Evolutionary conservation across 2,888 invertebrate genomes (phyloP).

Genomic region (Tetheella fluctuosa): DNA sequence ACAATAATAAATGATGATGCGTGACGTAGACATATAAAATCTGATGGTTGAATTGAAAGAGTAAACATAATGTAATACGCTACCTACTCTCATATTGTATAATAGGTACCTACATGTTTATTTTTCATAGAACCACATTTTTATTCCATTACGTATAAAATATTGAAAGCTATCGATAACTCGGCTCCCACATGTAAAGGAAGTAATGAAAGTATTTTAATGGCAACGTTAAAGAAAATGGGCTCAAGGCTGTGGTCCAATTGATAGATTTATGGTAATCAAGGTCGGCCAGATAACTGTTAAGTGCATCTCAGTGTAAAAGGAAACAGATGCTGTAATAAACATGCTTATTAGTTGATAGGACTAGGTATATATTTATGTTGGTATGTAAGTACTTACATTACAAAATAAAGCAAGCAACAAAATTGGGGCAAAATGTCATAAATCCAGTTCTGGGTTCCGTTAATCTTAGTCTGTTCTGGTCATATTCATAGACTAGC

Average conservation of each 20-base stretch:
- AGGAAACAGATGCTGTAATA: constrained; percentile 43
- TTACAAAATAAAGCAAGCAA: no score
- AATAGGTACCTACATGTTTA: no score
- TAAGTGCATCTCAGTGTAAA: constrained; percentile 50
- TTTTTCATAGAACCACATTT: constrained; percentile 5
- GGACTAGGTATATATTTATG: not conserved
- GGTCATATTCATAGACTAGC: no score
- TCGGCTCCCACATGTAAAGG: constrained; percentile 58
- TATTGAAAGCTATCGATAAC: constrained; percentile 37
- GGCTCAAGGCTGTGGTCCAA: constrained; percentile 63
- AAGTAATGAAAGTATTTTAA: constrained; percentile 68
- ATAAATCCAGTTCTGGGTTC: no score
- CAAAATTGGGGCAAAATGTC: no score
- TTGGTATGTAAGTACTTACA: no score
- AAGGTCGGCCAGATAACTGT: constrained; percentile 54
- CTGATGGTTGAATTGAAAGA: no score
- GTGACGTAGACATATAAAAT: no score
- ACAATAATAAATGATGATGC: no score
- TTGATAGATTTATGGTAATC: constrained; percentile 48
- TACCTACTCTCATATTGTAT: no score
- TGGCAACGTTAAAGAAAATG: constrained; percentile 56
- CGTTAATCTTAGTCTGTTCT: no score
- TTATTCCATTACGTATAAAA: constrained; percentile 19
- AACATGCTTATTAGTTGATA: not conserved
- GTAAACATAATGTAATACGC: no score